A percentile compares a stretch with the other conserved stretches of the same genome.
phyloP scores from a whole-genome alignment of 2,888 invertebrate genomes.

The Dynastes tityus region DNA sequence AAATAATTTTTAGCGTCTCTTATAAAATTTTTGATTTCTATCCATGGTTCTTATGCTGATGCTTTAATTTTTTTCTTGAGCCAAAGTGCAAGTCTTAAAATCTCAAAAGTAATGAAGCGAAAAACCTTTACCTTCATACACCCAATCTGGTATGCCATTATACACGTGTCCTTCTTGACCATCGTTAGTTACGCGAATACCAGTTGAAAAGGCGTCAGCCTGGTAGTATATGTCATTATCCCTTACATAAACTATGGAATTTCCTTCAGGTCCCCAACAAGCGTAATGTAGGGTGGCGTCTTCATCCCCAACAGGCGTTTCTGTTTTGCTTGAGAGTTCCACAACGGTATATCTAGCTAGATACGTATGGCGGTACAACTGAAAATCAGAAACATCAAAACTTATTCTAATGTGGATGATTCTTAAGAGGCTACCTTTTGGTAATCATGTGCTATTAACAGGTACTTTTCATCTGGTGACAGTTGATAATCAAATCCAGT shows the following conservation, averaged over 20 bases:
- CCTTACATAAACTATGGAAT: slow-evolving; percentile 81
- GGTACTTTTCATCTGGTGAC: slow-evolving; percentile 78
- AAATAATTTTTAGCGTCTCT: no score
- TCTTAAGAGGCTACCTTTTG: slow-evolving; percentile 73
- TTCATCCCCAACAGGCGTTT: slow-evolving; percentile 60
- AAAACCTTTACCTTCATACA: slow-evolving; percentile 85
- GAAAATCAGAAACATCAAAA: slow-evolving; percentile 55
- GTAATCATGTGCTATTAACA: slow-evolving; percentile 77
- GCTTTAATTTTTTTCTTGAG: no score
- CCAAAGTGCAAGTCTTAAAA: no score
- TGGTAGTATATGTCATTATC: slow-evolving; percentile 86
- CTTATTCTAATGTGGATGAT: background rate
- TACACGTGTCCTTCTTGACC: slow-evolving; percentile 75
- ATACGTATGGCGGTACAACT: slow-evolving; percentile 88
- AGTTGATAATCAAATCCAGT: slow-evolving; percentile 74
- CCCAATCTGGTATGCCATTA: slow-evolving; percentile 95
- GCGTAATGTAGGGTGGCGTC: slow-evolving; percentile 77
- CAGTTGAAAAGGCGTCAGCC: slow-evolving; percentile 69
- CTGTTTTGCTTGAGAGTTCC: slow-evolving; percentile 74
- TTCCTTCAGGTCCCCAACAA: slow-evolving; percentile 85
- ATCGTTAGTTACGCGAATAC: slow-evolving; percentile 76
- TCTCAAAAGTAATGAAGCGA: no score
- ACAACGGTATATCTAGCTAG: slow-evolving; percentile 82
- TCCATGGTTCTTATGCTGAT: no score
- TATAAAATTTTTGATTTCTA: no score